Evolutionary conservation across 2,888 invertebrate genomes (phyloP).

Genomic region (Gibbula magus): DNA sequence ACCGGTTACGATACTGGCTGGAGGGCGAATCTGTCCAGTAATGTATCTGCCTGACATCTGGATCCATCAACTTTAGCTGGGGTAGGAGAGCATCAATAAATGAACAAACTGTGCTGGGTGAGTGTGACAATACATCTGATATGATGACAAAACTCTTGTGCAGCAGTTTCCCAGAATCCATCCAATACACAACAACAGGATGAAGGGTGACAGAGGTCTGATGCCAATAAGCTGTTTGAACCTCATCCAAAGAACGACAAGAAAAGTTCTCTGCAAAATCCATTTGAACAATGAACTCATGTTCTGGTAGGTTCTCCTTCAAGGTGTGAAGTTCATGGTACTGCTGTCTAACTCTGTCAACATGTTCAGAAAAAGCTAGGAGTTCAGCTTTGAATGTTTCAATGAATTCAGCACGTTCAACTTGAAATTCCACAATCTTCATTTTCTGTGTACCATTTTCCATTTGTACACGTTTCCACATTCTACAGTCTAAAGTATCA

Average conservation of each 20-base stretch:
- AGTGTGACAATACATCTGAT: background rate
- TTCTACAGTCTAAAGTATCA: conserved; percentile 9
- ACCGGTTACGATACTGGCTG: conserved; percentile 42
- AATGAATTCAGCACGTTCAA: no score
- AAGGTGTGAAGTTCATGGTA: conserved; percentile 27
- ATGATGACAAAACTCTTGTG: conserved; percentile 26
- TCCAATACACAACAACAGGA: conserved; percentile 31
- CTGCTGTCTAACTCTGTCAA: conserved; percentile 25
- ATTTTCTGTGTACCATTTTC: conserved; percentile 35
- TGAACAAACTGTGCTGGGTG: background rate
- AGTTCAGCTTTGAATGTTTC: no score
- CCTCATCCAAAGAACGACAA: conserved; percentile 28
- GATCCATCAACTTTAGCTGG: no score
- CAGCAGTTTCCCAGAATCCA: background rate
- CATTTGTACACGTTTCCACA: conserved; percentile 37
- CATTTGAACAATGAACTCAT: conserved; percentile 30
- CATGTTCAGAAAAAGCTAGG: background rate
- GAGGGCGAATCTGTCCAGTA: conserved; percentile 47
- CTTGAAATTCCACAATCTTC: conserved; percentile 35
- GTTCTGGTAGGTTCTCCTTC: conserved; percentile 32
- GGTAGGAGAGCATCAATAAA: background rate
- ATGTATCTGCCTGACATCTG: conserved; percentile 21
- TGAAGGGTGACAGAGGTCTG: conserved; percentile 28
- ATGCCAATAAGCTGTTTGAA: conserved; percentile 32
- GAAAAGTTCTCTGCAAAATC: conserved; percentile 39